Base-by-base conservation (phyloP, 2,888 invertebrate species). In the Aporophyla nigra region DNA sequence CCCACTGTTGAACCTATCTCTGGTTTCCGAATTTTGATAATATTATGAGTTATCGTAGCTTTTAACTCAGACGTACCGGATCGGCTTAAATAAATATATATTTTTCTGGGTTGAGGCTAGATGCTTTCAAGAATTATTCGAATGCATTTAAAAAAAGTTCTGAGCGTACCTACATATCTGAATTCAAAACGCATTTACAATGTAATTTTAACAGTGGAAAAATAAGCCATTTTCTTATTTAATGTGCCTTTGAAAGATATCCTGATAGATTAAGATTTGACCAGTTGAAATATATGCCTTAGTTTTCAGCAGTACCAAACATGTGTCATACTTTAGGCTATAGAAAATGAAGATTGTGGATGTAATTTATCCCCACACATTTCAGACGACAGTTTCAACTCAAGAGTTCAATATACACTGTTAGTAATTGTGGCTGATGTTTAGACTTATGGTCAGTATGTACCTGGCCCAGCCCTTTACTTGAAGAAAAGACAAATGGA, bases 401-500 rank as follows among this genome's bases (percentile, higher is more conserved):
- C 5, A 14, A 56, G 43, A 33, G 53, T n/a, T 16, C 58, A 51
- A 43, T 43, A 63, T 21, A 54, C 49, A 33, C 56, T 21, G 21
- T 43, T 27, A 78, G n/a, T n/a, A 12, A 51, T 46, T 59, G 33
- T 33, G 73, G 53, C n/a, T 12, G 33, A 43, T 65, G 33, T 51
- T 24, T 27, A 75, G 19, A 14, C 14, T 16, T 53, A 27, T 40
- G 21, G 46, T 46, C 49, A 72, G 24, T 27, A 56, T 51, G 70
- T 58, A 61, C 19, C 58, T 27, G 58, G 1, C 24, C 46, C 12
- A 1, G 43, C 53, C 70, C 53, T 61, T 61, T 66, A 19, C 46
- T 58, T 43, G 24, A 49, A 68, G 33, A 12, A 69, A 61, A 80
- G 69, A 75, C 19, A 81, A 82, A 84, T 73, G 51, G 27, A 43